Conservation (phyloP, 2,888 invertebrate genomes). For the Tetramorium bicarinatum region DNA sequence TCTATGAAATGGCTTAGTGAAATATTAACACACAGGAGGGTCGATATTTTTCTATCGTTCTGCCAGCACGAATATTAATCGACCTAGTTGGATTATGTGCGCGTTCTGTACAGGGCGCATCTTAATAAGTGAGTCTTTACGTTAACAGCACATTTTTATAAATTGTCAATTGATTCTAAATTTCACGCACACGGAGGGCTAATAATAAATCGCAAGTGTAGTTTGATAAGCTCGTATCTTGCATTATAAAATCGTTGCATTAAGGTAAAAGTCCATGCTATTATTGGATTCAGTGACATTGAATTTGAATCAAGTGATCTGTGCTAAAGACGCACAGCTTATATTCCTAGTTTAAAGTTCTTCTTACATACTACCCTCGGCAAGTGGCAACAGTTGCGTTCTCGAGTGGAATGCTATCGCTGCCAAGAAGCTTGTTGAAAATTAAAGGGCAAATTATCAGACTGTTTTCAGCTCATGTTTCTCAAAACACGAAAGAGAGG, state of each 20-base stretch:
- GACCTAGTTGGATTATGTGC: constrained; percentile 1
- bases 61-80: constrained; percentile 48
- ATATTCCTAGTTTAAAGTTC: background rate
- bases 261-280: background rate
- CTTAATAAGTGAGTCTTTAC: background rate
- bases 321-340: constrained; percentile 9
- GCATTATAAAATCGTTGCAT: background rate
- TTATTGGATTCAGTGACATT: background rate
- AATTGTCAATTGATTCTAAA: background rate
- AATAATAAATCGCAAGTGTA: background rate
- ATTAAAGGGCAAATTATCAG: background rate
- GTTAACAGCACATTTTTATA: background rate
- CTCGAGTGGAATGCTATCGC: background rate
- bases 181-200: background rate
- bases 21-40: constrained; percentile 39
- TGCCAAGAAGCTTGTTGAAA: background rate
- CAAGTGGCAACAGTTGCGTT: background rate
- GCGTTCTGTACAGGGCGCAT: background rate
- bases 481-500: background rate
- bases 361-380: background rate
- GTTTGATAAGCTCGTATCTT: background rate
- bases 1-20: background rate
- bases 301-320: background rate
- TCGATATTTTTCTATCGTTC: constrained; percentile 42
- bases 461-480: background rate